These are phyloP conservation scores for Montipora capitata DNA, from an alignment of 92 coral and sea anemone genomes.

Conservation along the genomic window DNA sequence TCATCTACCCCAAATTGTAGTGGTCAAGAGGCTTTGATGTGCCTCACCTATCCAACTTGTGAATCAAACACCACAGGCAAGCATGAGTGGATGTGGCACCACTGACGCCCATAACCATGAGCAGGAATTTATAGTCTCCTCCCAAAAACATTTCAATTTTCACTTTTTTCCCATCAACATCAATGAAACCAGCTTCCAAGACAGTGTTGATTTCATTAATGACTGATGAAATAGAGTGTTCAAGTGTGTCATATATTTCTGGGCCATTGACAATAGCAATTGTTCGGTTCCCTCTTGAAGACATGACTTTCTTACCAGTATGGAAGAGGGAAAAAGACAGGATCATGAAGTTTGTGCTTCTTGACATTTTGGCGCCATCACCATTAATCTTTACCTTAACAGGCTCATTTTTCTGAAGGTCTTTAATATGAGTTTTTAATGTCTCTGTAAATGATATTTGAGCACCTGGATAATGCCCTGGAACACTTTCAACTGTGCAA, in stretches of 20 bases:
- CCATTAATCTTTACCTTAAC: constrained; percentile 75
- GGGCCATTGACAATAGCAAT: constrained; percentile 80
- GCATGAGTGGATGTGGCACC: constrained; percentile 65
- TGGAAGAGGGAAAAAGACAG: constrained; percentile 73
- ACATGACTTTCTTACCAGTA: constrained; percentile 69
- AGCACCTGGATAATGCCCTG: constrained; percentile 73
- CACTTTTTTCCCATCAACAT: constrained; percentile 44
- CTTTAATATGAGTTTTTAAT: constrained; percentile 50
- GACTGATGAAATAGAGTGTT: constrained; percentile 30
- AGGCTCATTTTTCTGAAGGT: constrained; percentile 18
- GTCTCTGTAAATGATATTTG: constrained; percentile 56
- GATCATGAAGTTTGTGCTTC: constrained; percentile 70
- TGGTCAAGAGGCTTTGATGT: constrained; percentile 31
- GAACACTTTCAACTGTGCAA: constrained; percentile 40
- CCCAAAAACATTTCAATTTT: constrained; percentile 44
- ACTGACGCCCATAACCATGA: constrained; percentile 68
- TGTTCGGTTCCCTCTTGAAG: constrained; percentile 76
- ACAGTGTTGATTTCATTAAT: constrained; percentile 42
- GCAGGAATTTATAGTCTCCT: constrained; percentile 67
- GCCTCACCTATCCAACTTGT: constrained; percentile 57
- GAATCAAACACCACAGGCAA: constrained; percentile 64
- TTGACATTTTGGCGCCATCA: constrained; percentile 82
- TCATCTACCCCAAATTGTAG: neutral
- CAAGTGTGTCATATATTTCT: constrained; percentile 68
- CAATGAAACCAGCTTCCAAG: constrained; percentile 17